Conservation (phyloP, 2,113 vertebrate species). For the Malurus cyaneus region DNA sequence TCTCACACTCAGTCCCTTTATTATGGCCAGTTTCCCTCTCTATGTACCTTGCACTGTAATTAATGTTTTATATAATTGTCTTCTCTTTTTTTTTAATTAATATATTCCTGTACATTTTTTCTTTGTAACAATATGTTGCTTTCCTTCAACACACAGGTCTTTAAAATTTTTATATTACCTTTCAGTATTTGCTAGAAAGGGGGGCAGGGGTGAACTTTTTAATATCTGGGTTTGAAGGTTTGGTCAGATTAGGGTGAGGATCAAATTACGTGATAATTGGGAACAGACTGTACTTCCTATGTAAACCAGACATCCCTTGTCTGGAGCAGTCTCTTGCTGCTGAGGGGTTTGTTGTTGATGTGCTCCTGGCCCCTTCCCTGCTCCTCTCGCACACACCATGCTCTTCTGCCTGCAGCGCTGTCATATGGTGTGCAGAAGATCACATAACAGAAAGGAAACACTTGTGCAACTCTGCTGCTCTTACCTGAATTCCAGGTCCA, state of each 20-base stretch:
- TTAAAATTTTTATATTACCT: neutral
- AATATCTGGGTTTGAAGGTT: neutral
- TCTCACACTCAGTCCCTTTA: neutral
- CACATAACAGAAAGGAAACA: neutral
- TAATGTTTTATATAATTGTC: neutral
- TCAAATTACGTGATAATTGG: slow-evolving; percentile 34
- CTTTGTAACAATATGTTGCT: neutral
- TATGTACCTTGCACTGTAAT: neutral
- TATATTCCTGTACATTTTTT: neutral
- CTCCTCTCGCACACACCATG: neutral
- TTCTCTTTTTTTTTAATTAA: neutral
- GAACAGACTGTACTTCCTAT: neutral
- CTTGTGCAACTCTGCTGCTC: neutral
- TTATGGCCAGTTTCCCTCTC: neutral
- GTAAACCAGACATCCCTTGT: neutral
- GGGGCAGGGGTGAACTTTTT: neutral
- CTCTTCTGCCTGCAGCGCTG: neutral
- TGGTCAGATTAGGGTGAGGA: slow-evolving; percentile 31
- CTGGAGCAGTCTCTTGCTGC: neutral
- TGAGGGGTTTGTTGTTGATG: neutral
- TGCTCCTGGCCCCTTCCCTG: neutral
- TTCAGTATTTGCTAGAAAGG: neutral
- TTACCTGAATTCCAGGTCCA: slow-evolving; percentile 31
- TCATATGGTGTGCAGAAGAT: neutral
- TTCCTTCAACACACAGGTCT: neutral